Conservation (phyloP, 2,113 vertebrate species). For the Odocoileus virginianus region DNA sequence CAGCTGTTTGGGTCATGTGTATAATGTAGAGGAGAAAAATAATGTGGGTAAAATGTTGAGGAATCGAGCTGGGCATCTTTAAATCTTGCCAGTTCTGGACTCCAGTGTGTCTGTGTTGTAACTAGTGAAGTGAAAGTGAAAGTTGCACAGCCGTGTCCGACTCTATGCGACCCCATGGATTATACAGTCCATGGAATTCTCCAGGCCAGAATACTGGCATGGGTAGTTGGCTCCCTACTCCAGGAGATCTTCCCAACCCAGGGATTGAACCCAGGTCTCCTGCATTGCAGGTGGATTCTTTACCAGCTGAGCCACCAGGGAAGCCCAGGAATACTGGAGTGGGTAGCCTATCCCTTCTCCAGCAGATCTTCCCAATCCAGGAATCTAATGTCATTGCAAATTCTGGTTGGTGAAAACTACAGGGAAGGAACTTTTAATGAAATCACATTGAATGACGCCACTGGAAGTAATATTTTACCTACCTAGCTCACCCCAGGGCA, state of each 20-base stretch:
- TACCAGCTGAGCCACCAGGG: neutral
- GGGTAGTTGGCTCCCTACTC: neutral
- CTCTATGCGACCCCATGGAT: neutral
- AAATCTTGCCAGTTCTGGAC: neutral
- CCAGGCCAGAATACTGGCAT: neutral
- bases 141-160: neutral
- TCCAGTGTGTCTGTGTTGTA: neutral
- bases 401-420: neutral
- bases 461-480: neutral
- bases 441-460: neutral
- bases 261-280: neutral
- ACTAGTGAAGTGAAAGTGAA: neutral
- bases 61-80: neutral
- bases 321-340: neutral
- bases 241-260: neutral
- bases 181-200: neutral
- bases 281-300: neutral
- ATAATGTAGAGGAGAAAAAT: rapidly evolving
- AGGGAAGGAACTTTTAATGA: neutral
- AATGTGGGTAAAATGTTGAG: neutral
- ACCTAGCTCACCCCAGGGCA: neutral
- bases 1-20: neutral
- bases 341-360: neutral
- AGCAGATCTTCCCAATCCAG: neutral
- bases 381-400: neutral